These are phyloP conservation scores for Lanius collurio DNA, from an alignment of 2,113 vertebrate genomes.

Conservation along the genomic window DNA sequence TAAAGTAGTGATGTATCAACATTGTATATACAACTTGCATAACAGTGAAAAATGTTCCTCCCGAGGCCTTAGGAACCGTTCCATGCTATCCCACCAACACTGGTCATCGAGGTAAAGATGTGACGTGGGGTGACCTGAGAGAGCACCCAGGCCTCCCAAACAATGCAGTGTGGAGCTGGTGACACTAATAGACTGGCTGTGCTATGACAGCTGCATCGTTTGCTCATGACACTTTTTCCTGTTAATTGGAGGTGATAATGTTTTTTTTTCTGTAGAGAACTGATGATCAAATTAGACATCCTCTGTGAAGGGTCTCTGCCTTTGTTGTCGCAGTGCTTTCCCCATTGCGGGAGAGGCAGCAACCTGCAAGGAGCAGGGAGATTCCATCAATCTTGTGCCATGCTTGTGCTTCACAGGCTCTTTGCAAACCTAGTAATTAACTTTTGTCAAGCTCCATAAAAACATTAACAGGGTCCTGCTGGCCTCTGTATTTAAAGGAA, in stretches of 20 bases:
- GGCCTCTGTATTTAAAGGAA: slow-evolving; percentile 48
- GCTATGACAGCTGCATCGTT: neutral
- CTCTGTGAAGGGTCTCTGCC: neutral
- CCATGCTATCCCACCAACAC: neutral
- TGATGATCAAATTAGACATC: neutral
- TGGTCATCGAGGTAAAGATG: neutral
- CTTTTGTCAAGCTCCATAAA: slow-evolving; percentile 68
- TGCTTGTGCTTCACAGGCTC: neutral
- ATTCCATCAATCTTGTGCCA: slow-evolving; percentile 34
- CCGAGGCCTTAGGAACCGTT: neutral
- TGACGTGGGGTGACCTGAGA: neutral
- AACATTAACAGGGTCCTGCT: slow-evolving; percentile 64
- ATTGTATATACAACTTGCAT: neutral
- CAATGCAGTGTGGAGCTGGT: rapidly evolving
- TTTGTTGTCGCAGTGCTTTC: neutral
- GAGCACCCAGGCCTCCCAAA: neutral
- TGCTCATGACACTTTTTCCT: neutral
- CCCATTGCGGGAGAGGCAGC: neutral
- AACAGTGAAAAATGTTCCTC: neutral
- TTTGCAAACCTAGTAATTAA: slow-evolving; percentile 70
- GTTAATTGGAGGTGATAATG: neutral
- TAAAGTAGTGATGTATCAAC: neutral
- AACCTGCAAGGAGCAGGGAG: neutral
- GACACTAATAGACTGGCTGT: neutral
- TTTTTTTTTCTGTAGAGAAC: neutral